Conservation (phyloP, 2,888 invertebrate species). For the Flexamia atlantica region DNA sequence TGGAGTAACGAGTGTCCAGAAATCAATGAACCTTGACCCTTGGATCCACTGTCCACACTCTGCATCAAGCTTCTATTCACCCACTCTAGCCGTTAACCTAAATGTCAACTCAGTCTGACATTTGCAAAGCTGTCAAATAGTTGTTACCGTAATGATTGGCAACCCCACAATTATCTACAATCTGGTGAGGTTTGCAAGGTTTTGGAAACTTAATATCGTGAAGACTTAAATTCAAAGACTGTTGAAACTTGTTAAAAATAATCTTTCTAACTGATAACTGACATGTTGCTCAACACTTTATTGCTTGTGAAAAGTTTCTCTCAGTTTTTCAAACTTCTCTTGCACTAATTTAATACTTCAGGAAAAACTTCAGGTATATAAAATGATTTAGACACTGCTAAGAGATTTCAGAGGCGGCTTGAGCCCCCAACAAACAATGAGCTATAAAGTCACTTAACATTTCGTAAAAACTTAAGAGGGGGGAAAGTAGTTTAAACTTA, state of each 20-base stretch:
- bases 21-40: conserved; percentile 15
- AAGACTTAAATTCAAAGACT: not conserved
- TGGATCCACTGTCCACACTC: not conserved
- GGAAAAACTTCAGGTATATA: too few species aligned
- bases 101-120: not conserved
- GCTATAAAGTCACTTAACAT: too few species aligned
- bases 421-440: too few species aligned
- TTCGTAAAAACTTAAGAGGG: too few species aligned
- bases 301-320: conserved; percentile 1
- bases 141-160: too few species aligned
- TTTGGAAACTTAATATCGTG: not conserved
- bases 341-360: not conserved
- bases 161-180: too few species aligned
- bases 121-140: not conserved
- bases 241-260: conserved; percentile 8
- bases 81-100: not conserved
- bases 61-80: not conserved
- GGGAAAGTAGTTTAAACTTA: too few species aligned
- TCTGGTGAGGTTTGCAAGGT: not conserved
- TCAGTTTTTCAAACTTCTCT: not conserved
- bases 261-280: conserved; percentile 6
- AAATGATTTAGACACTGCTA: too few species aligned
- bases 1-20: not conserved
- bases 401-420: too few species aligned
- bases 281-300: conserved; percentile 9